Base-by-base conservation (phyloP, 1,140 invertebrate species). In the Parapsyche elsis region DNA sequence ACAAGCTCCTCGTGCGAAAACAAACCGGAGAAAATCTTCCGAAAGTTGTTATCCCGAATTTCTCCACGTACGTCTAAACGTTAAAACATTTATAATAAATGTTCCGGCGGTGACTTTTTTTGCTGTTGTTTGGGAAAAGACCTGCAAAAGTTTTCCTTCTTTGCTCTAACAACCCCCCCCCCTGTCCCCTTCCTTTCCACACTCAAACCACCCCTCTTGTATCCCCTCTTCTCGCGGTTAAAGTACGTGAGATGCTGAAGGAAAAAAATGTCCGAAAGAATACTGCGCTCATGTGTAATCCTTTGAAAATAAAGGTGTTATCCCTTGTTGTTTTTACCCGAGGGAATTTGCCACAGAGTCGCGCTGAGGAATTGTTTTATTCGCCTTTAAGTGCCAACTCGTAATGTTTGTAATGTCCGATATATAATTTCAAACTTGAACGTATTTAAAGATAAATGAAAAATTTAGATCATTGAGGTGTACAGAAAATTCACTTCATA, bases 81-180 rank as follows among this genome's bases (percentile, higher is more conserved):
- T 61, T 79, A 73, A 79, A 79, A 79, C 78, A 79, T 79, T 73
- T 79, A 79, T 79, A 73, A 79, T 79, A 79, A 79, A 79, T 79
- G 78, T 79, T 79, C 53, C 30, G 49, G 12, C 78, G 78, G 70
- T 71, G 78, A 79, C 78, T 79, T 79, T 79, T 78, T 38, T 44
- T 67, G 23, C 5, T 19, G 75, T 77, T 77, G 70, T 79, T 79
- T 46, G 71, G 67, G 78, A 73, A 79, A 67, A 73, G 59, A 77
- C 53, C 75, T 57, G 75, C 12, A 5, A 77, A 77, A 77, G 75
- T 77, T 77, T 75, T 44, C 57, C 71, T 23, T 12, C 64, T 9
- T 38, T 38, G 21, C 64, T 67, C 10, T 2, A 53, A 53, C 12
- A 53, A 1, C 2, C 49, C 49, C 12, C 49, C 5, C 12, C 5